These are phyloP conservation scores for Pelusios castaneus DNA, from an alignment of 2,113 vertebrate genomes.

Conservation along the genomic window DNA sequence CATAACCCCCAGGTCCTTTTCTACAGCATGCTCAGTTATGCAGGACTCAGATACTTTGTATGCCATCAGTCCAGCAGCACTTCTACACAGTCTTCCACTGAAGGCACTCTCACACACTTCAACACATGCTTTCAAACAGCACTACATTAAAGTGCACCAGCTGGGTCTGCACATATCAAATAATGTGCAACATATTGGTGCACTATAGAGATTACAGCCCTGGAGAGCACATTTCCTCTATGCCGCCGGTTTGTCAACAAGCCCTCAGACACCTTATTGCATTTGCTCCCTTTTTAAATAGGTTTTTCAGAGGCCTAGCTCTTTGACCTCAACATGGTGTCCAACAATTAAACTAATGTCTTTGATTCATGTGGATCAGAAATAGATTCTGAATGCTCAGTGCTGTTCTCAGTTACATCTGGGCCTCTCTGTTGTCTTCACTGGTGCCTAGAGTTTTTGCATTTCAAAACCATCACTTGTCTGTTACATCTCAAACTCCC, in stretches of 20 bases:
- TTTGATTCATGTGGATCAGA: neutral
- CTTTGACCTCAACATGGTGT: neutral
- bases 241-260: neutral
- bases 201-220: neutral
- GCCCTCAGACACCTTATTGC: neutral
- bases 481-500: neutral
- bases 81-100: neutral
- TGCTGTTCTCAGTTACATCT: neutral
- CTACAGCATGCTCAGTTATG: neutral
- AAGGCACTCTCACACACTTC: neutral
- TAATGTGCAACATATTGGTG: neutral
- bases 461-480: neutral
- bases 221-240: too few species aligned
- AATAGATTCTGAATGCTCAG: neutral
- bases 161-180: neutral
- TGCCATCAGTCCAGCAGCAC: neutral
- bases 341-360: rapidly evolving
- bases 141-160: neutral
- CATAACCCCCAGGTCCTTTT: too few species aligned
- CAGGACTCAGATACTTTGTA: neutral
- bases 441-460: neutral
- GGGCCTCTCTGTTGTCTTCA: neutral
- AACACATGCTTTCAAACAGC: neutral
- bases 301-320: neutral
- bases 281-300: neutral